Base-by-base conservation (phyloP, 2,797 vertebrate genomes). In the Anomalospiza imberbis region DNA sequence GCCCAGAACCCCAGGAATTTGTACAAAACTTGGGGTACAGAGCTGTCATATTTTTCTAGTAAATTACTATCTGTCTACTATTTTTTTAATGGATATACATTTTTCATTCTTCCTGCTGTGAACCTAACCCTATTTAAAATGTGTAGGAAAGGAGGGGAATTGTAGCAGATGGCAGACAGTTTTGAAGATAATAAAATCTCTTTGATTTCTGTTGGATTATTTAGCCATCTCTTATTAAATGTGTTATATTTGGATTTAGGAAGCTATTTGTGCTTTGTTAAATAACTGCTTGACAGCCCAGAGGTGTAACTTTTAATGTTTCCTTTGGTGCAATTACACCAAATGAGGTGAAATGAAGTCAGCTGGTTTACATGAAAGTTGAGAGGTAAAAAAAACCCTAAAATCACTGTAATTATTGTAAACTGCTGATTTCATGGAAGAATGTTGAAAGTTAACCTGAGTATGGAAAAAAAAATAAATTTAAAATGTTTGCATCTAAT, bases 251-350 rank as follows among this genome's bases (percentile, higher is more conserved):
- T 82, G 19, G 55, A 44, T 51, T 58, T 85, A 54, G 51, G 25
- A 76, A 87, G 62, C 22, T 17, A 8, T 54, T 85, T 82, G 13
- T 60, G n/a, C 24, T 81, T 91, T 88, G 17, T 84, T 91, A 79
- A 95, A 48, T 47, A 79, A 66, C 70, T 50, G 48, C n/a, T 76
- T 94, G 51, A 89, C 28, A 88, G 44, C 36, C 47, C 21, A 54
- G 68, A 88, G 40, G 83, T 28, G 8, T 42, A 63, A 54, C 28
- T 61, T 45, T 12, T 62, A 62, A 70, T 40, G 25, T 75, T 82
- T 76, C 13, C 15, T 65, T 82, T 79, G 47, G 22, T 89, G 25
- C 26, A 54, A 7, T 68, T 79, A 9, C 31, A 47, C 17, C 22
- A 22, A 10, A 66, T 26, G 17, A 34, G 13, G 22, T 79, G 48